phyloP scores from a whole-genome alignment of 2,888 invertebrate genomes.

The Bombylius major region DNA sequence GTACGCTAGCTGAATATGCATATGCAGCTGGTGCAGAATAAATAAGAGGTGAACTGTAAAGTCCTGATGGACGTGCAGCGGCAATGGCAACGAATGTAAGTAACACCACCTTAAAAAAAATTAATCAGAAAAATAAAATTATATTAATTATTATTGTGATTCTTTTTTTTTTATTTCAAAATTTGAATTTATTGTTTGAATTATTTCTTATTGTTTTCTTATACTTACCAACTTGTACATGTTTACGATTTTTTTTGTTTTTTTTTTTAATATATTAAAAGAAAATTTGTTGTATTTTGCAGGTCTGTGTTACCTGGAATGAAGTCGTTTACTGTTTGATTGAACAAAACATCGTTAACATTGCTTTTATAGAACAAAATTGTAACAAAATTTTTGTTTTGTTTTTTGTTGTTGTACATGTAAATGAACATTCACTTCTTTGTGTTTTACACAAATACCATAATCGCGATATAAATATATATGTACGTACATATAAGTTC shows the following conservation, averaged over 20 bases:
- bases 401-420: no score
- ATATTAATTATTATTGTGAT: neutral
- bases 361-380: neutral
- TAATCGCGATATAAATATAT: no score
- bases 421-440: neutral
- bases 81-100: conserved; percentile 21
- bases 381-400: neutral
- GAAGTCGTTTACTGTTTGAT: neutral
- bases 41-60: conserved; percentile 1
- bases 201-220: no score
- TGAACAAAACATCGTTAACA: neutral
- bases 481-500: neutral
- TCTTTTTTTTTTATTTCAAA: no score
- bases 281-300: conserved; percentile 4
- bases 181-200: no score
- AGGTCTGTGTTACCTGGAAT: conserved; percentile 6
- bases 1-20: conserved; percentile 19
- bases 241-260: neutral
- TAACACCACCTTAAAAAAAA: conserved; percentile 21
- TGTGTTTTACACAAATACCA: neutral
- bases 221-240: conserved; percentile 18
- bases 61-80: conserved; percentile 15
- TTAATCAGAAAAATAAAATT: neutral
- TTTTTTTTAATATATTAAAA: neutral
- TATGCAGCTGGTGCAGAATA: conserved; percentile 8